Base-by-base conservation (phyloP, 2,113 vertebrate species). In the cattle (Bos taurus) region DNA sequence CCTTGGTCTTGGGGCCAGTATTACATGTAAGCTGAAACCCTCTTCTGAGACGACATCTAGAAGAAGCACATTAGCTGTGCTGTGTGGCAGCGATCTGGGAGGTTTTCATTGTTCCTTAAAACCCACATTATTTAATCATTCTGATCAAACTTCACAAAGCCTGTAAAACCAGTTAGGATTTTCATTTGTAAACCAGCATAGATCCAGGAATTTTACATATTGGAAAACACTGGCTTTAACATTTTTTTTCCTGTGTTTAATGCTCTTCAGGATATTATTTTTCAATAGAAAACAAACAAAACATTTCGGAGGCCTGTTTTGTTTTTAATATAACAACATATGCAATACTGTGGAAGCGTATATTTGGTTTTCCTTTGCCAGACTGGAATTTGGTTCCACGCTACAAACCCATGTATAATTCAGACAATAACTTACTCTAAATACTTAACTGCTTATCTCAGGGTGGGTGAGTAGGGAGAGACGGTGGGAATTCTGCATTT, bases 11-110 rank as follows among this genome's bases (percentile, higher is more conserved):
- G 97, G 97, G 98, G 97, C 94, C 21, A 13, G 82, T 85, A 91
- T 90, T 98, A 97, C 78, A 57, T 94, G 98, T 98, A 99, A 99
- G 97, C 78, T 67, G 98, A 99, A 98, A 99, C 99, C 87, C 98
- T 98, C 98, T 97, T 98, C 98, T 93, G 98, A 99, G 98, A 98
- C 97, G 96, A 95, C 98, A 92, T 98, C 90, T 98, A 98, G 95
- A 97, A 97, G 88, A 88, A 98, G 62, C 85, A 88, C 95, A 96
- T 98, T 98, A 98, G 96, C 92, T 98, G 48, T 85, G 94, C 91
- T 88, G 71, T 94, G 71, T 95, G 97, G 96, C 96, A 64, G 95
- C 98, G 17, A 96, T 97, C 97, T 97, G 94, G 97, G 91, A 98
- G 97, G 91, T 95, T 98, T 78, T 89, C 88, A 95, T 93, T 98